Conservation (phyloP, 2,113 vertebrate species). For the Aldabrachelys gigantea region DNA sequence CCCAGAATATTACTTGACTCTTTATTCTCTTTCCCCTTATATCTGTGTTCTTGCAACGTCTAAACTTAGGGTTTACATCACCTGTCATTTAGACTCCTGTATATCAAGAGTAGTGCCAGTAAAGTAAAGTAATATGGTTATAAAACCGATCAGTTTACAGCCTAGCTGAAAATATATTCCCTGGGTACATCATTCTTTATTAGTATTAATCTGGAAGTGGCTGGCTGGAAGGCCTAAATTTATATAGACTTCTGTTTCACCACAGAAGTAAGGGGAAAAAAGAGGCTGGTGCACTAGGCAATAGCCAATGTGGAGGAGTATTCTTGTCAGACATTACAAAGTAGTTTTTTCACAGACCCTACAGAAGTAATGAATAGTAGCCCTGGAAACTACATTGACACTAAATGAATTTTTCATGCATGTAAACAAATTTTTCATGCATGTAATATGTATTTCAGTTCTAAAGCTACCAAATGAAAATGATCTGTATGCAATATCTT, state of each 20-base stretch:
- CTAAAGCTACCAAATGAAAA: neutral
- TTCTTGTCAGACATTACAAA: neutral
- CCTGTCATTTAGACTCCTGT: neutral
- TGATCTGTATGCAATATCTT: neutral
- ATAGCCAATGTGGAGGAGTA: neutral
- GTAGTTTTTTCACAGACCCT: neutral
- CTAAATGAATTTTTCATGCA: neutral
- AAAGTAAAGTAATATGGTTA: neutral
- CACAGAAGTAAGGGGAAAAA: neutral
- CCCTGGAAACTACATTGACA: neutral
- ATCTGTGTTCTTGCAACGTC: neutral
- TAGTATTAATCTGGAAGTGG: neutral
- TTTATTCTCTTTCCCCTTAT: neutral
- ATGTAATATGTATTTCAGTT: rapidly evolving
- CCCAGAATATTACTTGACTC: neutral
- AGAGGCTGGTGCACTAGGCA: neutral
- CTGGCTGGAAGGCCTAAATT: neutral
- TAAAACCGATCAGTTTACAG: neutral
- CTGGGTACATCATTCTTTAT: neutral
- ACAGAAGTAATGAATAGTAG: neutral
- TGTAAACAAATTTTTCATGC: neutral
- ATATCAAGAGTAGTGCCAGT: neutral
- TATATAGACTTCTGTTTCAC: neutral
- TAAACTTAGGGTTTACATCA: neutral
- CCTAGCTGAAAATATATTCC: neutral